Evolutionary conservation across 2,113 vertebrate species (phyloP).

Genomic region (Pseudorectes ferrugineus): DNA sequence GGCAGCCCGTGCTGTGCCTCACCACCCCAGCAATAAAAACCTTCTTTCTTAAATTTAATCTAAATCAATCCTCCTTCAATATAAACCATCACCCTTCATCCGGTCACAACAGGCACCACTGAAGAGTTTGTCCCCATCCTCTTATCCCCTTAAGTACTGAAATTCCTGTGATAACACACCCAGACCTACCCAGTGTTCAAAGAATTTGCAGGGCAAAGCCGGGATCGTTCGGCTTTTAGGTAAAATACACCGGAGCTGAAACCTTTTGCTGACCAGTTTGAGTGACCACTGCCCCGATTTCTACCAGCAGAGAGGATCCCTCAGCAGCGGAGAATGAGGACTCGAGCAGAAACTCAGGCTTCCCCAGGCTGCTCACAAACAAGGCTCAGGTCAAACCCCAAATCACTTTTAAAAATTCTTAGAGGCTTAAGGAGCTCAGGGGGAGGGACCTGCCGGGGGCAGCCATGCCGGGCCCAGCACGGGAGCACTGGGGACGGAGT

Average conservation of each 20-base stretch:
- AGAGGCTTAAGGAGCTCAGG: neutral
- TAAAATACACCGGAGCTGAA: neutral
- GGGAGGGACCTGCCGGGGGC: neutral
- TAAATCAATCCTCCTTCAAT: neutral
- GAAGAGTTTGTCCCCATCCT: neutral
- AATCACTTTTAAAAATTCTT: neutral
- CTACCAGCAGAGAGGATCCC: neutral
- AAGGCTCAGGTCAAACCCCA: neutral
- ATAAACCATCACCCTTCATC: neutral
- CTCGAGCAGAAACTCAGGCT: rapidly evolving
- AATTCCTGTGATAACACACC: neutral
- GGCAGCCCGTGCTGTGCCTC: neutral
- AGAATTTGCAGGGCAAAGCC: neutral
- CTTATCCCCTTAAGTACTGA: neutral
- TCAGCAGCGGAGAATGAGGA: neutral
- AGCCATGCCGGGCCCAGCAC: rapidly evolving
- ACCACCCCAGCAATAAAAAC: neutral
- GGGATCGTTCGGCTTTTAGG: neutral
- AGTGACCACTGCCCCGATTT: neutral
- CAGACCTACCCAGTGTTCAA: rapidly evolving
- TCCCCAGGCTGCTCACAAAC: neutral
- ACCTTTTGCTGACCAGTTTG: neutral
- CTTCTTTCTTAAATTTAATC: neutral
- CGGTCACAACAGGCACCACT: neutral
- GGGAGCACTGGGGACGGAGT: rapidly evolving